Conservation (phyloP, 2,113 vertebrate genomes). For the Epinephelus moara region DNA sequence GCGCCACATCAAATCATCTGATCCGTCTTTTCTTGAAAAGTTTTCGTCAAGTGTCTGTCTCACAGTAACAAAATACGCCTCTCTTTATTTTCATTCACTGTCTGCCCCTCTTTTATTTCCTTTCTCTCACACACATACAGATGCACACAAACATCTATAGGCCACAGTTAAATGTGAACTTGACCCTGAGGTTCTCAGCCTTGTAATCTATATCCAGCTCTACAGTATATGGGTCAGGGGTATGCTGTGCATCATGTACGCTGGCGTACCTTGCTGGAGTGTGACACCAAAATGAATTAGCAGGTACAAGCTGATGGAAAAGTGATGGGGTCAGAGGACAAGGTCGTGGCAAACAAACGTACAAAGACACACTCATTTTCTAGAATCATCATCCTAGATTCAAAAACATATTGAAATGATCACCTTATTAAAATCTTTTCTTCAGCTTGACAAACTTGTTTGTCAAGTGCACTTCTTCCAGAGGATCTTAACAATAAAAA, state of each 20-base stretch:
- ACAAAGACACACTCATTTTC: background rate
- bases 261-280: slow-evolving; percentile 19
- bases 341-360: background rate
- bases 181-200: slow-evolving; percentile 52
- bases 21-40: background rate
- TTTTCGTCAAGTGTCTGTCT: background rate
- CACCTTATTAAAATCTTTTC: too few species aligned
- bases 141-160: slow-evolving; percentile 18
- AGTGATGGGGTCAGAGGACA: background rate
- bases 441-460: too few species aligned
- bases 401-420: too few species aligned
- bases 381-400: too few species aligned
- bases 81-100: slow-evolving; percentile 31
- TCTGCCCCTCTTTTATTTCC: background rate
- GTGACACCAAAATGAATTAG: slow-evolving; percentile 21
- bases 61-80: slow-evolving; percentile 11
- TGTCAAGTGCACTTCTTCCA: too few species aligned
- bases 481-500: too few species aligned
- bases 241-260: slow-evolving; percentile 23
- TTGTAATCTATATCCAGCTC: slow-evolving; percentile 63
- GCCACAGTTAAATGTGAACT: slow-evolving; percentile 43
- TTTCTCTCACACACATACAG: background rate
- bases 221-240: slow-evolving; percentile 58
- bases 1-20: background rate
- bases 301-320: background rate